Base-by-base conservation (phyloP, 2,113 vertebrate genomes). In the Mohoua ochrocephala region DNA sequence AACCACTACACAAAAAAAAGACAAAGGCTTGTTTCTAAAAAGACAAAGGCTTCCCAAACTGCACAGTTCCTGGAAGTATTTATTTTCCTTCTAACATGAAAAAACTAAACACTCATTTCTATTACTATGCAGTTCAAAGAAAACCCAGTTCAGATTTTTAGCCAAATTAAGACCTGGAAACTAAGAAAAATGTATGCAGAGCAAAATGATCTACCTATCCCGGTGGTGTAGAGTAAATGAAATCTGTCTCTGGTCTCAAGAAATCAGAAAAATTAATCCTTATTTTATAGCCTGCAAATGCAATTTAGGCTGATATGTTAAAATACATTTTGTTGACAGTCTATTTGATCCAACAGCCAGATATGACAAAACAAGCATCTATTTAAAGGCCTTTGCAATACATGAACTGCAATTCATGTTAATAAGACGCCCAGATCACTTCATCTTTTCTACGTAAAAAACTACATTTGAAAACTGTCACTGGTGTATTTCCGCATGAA, bases 241-340 rank as follows among this genome's bases (percentile, higher is more conserved):
- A 68, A 91, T 78, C 70, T 84, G 24, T 35, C 60, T 75, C 56
- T 75, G 23, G 27, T 22, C 60, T 81, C 49, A 50, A 56, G 74
- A 84, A 95, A 89, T 73, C 6, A 84, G 56, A 86, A 86, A 80
- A 92, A 86, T 17, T 61, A 91, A 81, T 59, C 52, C 53, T 75
- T 78, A 69, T 91, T 93, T 93, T 85, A 89, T 30, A 94, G 61
- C 49, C 57, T 65, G 57, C 49, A 82, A 91, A 91, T 82, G 67
- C 44, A 84, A 69, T 83, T 91, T 79, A 60, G 69, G 71, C 5
- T 84, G 52, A 17, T 86, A 83, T 10, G 76, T 65, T 79, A 79
- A 89, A 92, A 82, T 64, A 53, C 11, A 73, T 84, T 94, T 95
- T 94, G 56, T 84, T 94, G 95, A 87, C 77, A 92, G 79, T 19